Percentiles rank a stretch among this genome's conserved stretches.
Evolutionary conservation across 2,113 vertebrate genomes (phyloP).

Genomic region (Syngnathus floridae): DNA sequence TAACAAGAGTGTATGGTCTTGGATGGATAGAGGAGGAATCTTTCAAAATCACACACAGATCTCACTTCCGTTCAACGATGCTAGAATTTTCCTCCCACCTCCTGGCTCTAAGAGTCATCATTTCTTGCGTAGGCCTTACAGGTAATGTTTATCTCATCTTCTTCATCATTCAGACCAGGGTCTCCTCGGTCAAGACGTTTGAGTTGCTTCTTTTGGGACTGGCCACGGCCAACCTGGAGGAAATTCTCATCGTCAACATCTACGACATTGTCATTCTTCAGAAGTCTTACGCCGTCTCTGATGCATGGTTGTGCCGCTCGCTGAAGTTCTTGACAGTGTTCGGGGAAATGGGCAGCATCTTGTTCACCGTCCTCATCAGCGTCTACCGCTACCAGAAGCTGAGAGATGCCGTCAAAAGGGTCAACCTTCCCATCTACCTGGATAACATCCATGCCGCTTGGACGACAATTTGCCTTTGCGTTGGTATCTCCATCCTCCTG

Average conservation of each 20-base stretch:
- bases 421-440: slow-evolving; percentile 48
- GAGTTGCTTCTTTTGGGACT: slow-evolving; percentile 67
- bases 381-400: slow-evolving; percentile 71
- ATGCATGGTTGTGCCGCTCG: slow-evolving; percentile 28
- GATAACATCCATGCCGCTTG: slow-evolving; percentile 50
- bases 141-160: slow-evolving; percentile 62
- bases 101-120: slow-evolving; percentile 33
- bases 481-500: slow-evolving; percentile 29
- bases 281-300: accelerated
- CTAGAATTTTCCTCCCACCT: slow-evolving; percentile 6
- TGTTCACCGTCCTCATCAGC: slow-evolving; percentile 70
- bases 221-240: slow-evolving; percentile 58
- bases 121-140: slow-evolving; percentile 54
- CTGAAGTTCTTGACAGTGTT: slow-evolving; percentile 57
- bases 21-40: slow-evolving; percentile 13
- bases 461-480: slow-evolving; percentile 34
- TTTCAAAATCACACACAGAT: neutral
- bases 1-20: slow-evolving; percentile 37
- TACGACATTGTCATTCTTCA: slow-evolving; percentile 41
- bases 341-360: slow-evolving; percentile 59
- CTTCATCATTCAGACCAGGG: slow-evolving; percentile 37
- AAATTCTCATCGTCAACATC: slow-evolving; percentile 60
- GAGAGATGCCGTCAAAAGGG: slow-evolving; percentile 40
- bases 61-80: slow-evolving; percentile 33
- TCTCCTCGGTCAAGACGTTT: slow-evolving; percentile 57